Evolutionary conservation across 2,888 invertebrate genomes (phyloP), one percentile per base, ranked within the genome.

Genomic region (Zaprionus bogoriensis): DNA sequence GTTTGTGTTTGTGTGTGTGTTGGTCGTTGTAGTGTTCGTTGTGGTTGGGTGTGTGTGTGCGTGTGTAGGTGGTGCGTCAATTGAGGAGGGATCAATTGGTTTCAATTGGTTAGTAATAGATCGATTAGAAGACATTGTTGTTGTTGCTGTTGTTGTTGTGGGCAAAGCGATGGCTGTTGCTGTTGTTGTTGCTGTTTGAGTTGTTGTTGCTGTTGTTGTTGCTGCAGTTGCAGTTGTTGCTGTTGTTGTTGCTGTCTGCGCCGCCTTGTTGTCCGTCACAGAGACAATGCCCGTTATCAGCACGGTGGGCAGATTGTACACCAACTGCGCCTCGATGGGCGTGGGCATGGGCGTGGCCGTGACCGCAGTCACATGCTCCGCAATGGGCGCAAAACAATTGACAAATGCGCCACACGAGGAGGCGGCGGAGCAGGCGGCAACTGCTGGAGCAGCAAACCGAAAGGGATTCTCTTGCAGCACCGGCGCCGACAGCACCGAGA

Each of bases 371-470:
- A 54, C 62, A 57, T 74, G 69, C 70, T 89, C 89, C 14, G 77
- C 80, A 42, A 89, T 89, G 36, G 89, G 74, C 38, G 79, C 77
- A 69, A 88, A 87, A 50, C 75, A 80, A 61, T 62, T 87, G 12
- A 82, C 70, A 74, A 81, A 81, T 28, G 32, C 25, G 57, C 42
- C 59, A 47, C 17, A 0, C 1, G 41, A 2, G 3, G 1, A 19
- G 42, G 28, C 17, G 14, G 55, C 22, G 20, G 51, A 9, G 9
- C 27, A 4, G 27, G 9, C 5, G 6, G 9, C 22, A 7, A 47
- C 2, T 5, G 46, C 3, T 12, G 59, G 10, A 23, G 36, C 5
- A 4, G 42, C 68, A 66, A 82, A 87, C 6, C 74, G 73, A 68
- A 88, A 87, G 3, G 86, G 82, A 76, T 79, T 89, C 19, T 81